phyloP scores from a whole-genome alignment of 2,113 vertebrate species.

The Malurus elegans region DNA sequence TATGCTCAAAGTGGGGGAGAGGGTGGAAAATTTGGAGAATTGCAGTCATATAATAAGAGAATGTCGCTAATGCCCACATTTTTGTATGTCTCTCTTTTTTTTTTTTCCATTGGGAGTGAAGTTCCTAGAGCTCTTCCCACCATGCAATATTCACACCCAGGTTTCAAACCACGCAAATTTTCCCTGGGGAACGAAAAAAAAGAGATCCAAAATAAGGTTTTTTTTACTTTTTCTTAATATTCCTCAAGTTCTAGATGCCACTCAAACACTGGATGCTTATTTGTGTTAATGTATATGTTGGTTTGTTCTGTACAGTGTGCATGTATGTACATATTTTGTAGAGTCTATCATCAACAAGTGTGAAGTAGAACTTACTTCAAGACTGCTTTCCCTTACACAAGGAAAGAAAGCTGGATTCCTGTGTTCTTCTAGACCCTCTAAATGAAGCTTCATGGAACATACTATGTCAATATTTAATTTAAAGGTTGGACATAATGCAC shows the following conservation, averaged over 20 bases:
- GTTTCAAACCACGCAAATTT: neutral
- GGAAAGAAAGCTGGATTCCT: neutral
- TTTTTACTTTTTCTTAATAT: neutral
- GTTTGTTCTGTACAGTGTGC: neutral
- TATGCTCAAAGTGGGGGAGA: neutral
- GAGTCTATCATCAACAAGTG: neutral
- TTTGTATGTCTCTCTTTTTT: neutral
- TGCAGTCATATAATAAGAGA: neutral
- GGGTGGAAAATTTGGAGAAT: neutral
- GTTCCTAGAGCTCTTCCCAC: neutral
- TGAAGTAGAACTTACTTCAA: neutral
- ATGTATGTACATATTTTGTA: neutral
- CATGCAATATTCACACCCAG: neutral
- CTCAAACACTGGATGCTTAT: neutral
- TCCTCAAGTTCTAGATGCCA: neutral
- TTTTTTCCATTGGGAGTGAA: neutral
- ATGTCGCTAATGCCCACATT: accelerated
- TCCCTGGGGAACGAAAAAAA: neutral
- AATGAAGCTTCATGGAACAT: neutral
- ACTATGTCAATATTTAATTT: neutral
- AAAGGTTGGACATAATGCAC: neutral
- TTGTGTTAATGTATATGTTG: neutral
- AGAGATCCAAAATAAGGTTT: neutral
- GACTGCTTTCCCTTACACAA: neutral
- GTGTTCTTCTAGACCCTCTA: neutral